Percentiles rank a stretch among this genome's conserved stretches.
Evolutionary conservation across 2,797 vertebrate genomes (phyloP).

Genomic region (Dermochelys coriacea): DNA sequence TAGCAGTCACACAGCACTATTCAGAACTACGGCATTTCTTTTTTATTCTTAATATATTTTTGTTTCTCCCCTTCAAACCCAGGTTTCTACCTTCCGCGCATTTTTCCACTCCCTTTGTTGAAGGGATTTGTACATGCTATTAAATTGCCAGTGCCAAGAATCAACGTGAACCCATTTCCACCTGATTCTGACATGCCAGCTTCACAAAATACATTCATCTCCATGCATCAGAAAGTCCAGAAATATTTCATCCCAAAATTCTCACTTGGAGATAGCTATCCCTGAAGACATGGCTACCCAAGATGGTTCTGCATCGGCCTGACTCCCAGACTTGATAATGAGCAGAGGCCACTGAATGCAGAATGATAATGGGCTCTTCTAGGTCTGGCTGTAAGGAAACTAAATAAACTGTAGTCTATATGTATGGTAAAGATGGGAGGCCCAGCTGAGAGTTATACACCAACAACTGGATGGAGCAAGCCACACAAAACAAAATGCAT

Average conservation of each 20-base stretch:
- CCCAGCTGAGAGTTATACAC: not conserved
- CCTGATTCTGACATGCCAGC: not conserved
- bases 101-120: not conserved
- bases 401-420: too few species aligned
- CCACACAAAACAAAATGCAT: not conserved
- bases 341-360: not conserved
- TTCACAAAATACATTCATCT: fast-evolving
- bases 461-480: not conserved
- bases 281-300: not conserved
- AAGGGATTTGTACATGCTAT: not conserved
- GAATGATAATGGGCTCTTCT: not conserved
- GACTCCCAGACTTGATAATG: not conserved
- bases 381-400: not conserved
- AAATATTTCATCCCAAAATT: conserved; percentile 26
- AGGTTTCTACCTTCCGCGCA: not conserved
- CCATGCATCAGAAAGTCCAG: not conserved
- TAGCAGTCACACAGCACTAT: not conserved
- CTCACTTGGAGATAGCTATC: not conserved
- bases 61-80: not conserved
- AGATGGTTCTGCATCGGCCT: not conserved
- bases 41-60: not conserved
- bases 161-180: not conserved
- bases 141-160: not conserved
- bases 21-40: not conserved
- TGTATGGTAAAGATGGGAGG: not conserved